These are phyloP conservation scores for Sylvicapra grimmia DNA, from an alignment of 2,113 vertebrate genomes.

Conservation along the genomic window DNA sequence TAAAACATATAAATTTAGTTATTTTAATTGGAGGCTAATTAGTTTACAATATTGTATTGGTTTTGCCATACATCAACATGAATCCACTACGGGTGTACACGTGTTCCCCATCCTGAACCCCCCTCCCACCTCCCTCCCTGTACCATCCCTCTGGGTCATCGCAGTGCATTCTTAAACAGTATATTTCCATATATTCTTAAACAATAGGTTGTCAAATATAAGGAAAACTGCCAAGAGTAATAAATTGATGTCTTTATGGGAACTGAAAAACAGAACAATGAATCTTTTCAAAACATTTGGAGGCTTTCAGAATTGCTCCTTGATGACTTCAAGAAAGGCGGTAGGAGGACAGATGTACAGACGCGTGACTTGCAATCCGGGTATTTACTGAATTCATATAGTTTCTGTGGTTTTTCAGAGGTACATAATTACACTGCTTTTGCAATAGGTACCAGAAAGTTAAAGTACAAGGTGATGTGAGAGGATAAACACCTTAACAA, in stretches of 20 bases:
- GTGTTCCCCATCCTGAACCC: too few species aligned
- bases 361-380: neutral
- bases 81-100: too few species aligned
- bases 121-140: too few species aligned
- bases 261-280: constrained; percentile 20
- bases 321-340: neutral
- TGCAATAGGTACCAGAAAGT: neutral
- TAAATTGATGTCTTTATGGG: neutral
- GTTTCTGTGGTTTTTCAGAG: neutral
- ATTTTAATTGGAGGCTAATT: too few species aligned
- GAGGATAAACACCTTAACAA: neutral
- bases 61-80: too few species aligned
- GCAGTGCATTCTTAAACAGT: neutral
- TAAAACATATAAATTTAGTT: too few species aligned
- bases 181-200: neutral
- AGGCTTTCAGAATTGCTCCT: constrained; percentile 25
- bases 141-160: too few species aligned
- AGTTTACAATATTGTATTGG: too few species aligned
- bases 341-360: neutral
- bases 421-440: neutral
- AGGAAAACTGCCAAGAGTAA: neutral
- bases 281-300: constrained; percentile 23
- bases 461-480: neutral
- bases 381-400: neutral
- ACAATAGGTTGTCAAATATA: neutral